Evolutionary conservation across 2,888 invertebrate species (phyloP), one percentile per base, ranked within the genome.

Genomic region (Ophioninae sp.): DNA sequence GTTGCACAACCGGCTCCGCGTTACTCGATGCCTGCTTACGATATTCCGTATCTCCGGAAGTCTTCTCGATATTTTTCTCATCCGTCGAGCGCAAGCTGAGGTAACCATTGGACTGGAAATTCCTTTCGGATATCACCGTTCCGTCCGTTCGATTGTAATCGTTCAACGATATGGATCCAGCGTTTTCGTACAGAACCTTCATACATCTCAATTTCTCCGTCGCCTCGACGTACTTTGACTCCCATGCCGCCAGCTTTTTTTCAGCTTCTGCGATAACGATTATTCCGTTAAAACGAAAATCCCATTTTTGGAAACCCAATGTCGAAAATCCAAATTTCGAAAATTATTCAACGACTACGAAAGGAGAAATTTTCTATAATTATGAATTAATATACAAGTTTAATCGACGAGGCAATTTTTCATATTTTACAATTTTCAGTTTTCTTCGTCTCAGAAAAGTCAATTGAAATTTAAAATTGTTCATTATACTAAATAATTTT

Each of bases 191-290:
- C 37, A 93, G 85, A 85, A 91, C 90, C 86, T 93, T 93, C 93
- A 93, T 92, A 72, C 92, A 92, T 85, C 93, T 92, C 74, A 94
- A 89, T 86, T 93, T 93, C 59, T 91, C 91, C 85, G 93, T 93
- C 58, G 94, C 86, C 0, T 89, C 91, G 74, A 92, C 92, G 76
- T 93, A 94, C 86, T 92, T 90, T 41, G 88, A 90, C 84, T 93
- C 93, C 0, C 94, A 93, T 79, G 91, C 90, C 81, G 93, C 90
- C 22, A 94, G 85, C 84, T 93, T 92, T 79, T 93, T 90, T 77
- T 93, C 93, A 76, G 94, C 92, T 87, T 93, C 94, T 93, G 79
- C 64, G 65, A 76, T 22, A 30, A 56, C 56, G 37, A 37, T 6
- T n/a, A 58, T 41, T 0, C 61, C 39, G 22, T 9, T 58, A 59